These are phyloP conservation scores for Pomatorhinus ruficollis DNA, from an alignment of 2,113 vertebrate genomes.

Conservation along the genomic window DNA sequence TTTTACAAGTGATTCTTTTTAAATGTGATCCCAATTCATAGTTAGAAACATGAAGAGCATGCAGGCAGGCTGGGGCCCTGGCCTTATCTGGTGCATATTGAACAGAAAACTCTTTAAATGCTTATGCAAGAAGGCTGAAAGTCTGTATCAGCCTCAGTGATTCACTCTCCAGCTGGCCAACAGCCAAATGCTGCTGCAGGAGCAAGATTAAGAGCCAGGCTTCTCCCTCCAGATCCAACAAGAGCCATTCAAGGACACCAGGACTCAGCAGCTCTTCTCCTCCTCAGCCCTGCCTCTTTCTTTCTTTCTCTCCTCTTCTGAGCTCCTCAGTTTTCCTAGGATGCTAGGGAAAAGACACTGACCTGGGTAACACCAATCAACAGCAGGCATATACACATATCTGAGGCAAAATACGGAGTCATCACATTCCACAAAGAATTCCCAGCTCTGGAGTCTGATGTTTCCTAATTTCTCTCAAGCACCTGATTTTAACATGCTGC, in stretches of 20 bases:
- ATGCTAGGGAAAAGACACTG: neutral
- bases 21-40: neutral
- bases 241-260: conserved; percentile 50
- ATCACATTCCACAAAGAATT: neutral
- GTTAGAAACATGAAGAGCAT: neutral
- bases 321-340: neutral
- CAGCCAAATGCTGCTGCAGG: neutral
- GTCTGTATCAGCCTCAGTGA: neutral
- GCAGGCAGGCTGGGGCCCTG: neutral
- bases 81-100: neutral
- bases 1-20: neutral
- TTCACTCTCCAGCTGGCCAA: conserved; percentile 29
- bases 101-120: conserved; percentile 25
- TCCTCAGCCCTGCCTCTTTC: neutral
- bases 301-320: neutral
- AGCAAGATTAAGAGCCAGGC: conserved; percentile 22
- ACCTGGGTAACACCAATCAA: neutral
- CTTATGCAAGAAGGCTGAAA: neutral
- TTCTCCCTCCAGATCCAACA: conserved; percentile 1
- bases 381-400: neutral
- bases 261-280: neutral
- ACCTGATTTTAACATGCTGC: neutral
- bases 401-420: neutral
- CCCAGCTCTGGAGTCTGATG: neutral
- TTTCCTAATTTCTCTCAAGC: neutral